Base-by-base conservation (phyloP, 1,140 invertebrate species). In the Drosophila lacteicornis region DNA sequence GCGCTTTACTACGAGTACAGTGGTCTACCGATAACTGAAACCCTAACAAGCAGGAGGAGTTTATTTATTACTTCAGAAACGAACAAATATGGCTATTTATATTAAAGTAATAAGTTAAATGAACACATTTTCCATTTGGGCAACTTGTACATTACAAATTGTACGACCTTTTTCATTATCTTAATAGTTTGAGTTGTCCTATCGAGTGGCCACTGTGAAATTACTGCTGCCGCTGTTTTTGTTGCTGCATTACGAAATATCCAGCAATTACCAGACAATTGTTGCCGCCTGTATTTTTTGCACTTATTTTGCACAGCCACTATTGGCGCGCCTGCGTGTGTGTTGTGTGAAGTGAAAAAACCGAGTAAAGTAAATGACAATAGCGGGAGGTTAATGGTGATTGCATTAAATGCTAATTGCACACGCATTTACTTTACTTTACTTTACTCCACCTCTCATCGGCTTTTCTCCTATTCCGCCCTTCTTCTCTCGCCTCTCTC, bases 391-490 rank as follows among this genome's bases (percentile, higher is more conserved):
- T 73, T 77, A 76, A 71, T 77, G 57, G 66, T 82, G 75, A 87
- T 82, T 82, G 63, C 81, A 82, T 87, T 87, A 55, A 86, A 82
- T 80, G 83, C 83, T 88, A 87, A 88, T 86, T 86, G 76, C 76
- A 82, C 79, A 87, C 83, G 82, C 82, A 83, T 82, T 73, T 82
- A 69, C 63, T 70, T 68, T 61, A 69, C 63, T 70, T 68, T 61
- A 38, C 33, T 55, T 15, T 53, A 15, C 47, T 50, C 45, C 15
- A 38, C 13, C 19, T 3, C 63, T 63, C 67, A 45, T 36, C 43
- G 45, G 19, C 65, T 71, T 47, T 40, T 56, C 36, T 56, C 53
- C 53, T 61, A 67, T 66, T 59, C 78, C 73, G 67, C 74, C 82
- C 82, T 75, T 78, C 67, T 68, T 53, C 49, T 38, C 17, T 58